Conservation (phyloP, 2,888 invertebrate genomes). For the Dasypolia templi region DNA sequence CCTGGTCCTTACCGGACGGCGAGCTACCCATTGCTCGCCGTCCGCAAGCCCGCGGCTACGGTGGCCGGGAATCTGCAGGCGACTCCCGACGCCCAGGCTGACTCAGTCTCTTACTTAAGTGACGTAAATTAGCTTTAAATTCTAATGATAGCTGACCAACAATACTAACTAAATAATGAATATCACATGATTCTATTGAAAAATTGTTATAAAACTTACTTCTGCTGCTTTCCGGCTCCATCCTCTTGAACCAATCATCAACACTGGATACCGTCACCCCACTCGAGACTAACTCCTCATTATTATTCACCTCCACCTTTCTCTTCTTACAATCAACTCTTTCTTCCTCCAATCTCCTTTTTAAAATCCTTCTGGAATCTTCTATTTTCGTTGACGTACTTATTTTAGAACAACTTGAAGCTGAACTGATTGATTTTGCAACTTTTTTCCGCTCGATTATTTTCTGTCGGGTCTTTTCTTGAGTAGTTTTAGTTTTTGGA, state of each 20-base stretch:
- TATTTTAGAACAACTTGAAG: constrained; percentile 50
- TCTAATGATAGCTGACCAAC: no score
- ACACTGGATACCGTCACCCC: constrained; percentile 72
- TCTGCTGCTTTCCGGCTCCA: constrained; percentile 60
- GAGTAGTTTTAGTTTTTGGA: neutral
- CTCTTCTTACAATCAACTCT: constrained; percentile 61
- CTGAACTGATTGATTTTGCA: constrained; percentile 21
- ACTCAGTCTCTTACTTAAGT: no score
- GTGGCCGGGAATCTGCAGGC: no score
- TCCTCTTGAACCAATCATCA: constrained; percentile 77
- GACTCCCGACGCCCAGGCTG: no score
- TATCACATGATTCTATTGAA: no score
- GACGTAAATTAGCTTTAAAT: no score
- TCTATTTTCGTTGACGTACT: constrained; percentile 60
- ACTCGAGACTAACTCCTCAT: constrained; percentile 56
- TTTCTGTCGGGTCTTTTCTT: neutral
- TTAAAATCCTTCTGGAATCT: constrained; percentile 39
- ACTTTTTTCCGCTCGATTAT: neutral
- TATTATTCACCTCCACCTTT: constrained; percentile 56
- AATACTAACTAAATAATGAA: no score
- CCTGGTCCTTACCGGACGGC: no score
- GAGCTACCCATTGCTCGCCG: no score
- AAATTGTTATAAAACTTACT: constrained; percentile 59
- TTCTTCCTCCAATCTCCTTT: constrained; percentile 62
- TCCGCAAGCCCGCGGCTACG: no score